Evolutionary conservation across 2,113 vertebrate genomes (phyloP).

Genomic region (Struthio camelus): DNA sequence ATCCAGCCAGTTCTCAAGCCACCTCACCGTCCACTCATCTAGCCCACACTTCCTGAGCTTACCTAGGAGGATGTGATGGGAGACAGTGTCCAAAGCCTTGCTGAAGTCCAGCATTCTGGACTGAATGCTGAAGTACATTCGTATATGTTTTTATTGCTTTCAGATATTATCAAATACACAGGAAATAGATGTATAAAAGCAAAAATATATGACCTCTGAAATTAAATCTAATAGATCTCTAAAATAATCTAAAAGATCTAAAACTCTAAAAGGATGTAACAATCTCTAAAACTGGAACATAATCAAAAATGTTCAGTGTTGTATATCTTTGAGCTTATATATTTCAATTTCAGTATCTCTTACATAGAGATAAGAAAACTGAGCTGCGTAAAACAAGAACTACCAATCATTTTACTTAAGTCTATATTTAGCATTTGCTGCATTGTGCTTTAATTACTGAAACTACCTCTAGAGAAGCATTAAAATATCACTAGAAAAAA

Average conservation of each 20-base stretch:
- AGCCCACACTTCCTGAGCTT: too few relatives aligned
- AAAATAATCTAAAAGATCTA: neutral
- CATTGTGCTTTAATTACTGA: neutral
- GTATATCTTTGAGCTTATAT: neutral
- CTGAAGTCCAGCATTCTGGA: too few relatives aligned
- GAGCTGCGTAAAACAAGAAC: neutral
- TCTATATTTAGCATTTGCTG: slow-evolving; percentile 6
- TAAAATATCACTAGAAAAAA: neutral
- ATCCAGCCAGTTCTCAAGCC: too few relatives aligned
- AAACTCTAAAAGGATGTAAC: neutral
- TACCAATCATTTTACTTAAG: neutral
- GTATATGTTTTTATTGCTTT: neutral
- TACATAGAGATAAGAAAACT: neutral
- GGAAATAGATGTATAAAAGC: neutral
- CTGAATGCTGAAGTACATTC: too few relatives aligned
- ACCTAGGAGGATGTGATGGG: too few relatives aligned
- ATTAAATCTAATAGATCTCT: neutral
- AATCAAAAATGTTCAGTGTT: neutral
- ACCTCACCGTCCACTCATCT: too few relatives aligned
- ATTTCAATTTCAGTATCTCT: neutral
- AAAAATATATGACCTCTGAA: neutral
- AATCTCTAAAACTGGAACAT: neutral
- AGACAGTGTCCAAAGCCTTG: too few relatives aligned
- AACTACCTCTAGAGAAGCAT: neutral
- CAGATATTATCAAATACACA: neutral